Evolutionary conservation across 2,888 invertebrate genomes (phyloP).

Genomic region (Amphiduros pacificus): DNA sequence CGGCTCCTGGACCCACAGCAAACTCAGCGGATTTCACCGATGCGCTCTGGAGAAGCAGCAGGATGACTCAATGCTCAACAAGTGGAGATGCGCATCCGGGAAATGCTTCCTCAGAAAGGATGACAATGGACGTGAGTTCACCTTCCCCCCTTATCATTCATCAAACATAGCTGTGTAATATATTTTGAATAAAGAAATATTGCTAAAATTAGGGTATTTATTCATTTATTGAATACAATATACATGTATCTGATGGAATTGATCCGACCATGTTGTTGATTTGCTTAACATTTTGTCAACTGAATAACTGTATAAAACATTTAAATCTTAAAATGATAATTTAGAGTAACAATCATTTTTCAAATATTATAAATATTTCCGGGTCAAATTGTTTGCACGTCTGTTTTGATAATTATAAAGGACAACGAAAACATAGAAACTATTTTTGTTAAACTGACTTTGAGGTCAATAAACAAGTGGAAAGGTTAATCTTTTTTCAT

Average conservation of each 20-base stretch:
- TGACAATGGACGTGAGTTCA: conserved; percentile 17
- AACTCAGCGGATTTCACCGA: neutral
- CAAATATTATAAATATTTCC: neutral
- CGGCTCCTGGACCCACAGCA: neutral
- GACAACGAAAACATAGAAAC: neutral
- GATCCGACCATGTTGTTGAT: too few species aligned
- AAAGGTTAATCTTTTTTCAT: neutral
- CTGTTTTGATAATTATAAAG: neutral
- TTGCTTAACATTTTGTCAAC: too few species aligned
- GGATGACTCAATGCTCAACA: conserved; percentile 9
- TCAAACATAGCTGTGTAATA: neutral
- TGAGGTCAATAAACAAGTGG: neutral
- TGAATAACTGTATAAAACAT: too few species aligned
- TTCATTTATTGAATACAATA: too few species aligned
- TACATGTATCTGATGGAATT: too few species aligned
- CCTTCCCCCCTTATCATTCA: neutral
- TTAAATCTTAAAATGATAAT: too few species aligned
- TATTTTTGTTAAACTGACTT: neutral
- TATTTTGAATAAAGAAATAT: neutral
- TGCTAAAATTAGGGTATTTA: neutral
- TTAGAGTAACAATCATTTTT: neutral
- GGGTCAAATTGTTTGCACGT: neutral
- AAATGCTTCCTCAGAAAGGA: conserved; percentile 21
- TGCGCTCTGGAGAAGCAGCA: conserved; percentile 10
- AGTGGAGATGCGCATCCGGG: conserved; percentile 12